A percentile compares a stretch with the other conserved stretches of the same genome.
Evolutionary conservation across 1,140 invertebrate genomes (phyloP).

Genomic region (Drosophila triauraria): DNA sequence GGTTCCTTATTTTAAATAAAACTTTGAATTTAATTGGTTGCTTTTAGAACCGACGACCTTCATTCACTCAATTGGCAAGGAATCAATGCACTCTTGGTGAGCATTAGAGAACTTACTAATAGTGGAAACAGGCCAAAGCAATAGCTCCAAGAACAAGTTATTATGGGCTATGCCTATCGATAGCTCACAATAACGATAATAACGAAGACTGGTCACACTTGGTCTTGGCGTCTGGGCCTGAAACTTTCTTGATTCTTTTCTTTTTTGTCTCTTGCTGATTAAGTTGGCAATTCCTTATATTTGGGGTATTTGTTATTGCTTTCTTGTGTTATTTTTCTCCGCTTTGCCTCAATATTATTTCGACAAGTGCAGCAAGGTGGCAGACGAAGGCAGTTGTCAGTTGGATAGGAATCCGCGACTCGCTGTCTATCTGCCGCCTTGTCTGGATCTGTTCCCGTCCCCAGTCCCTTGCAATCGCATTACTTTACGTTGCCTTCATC

Average conservation of each 20-base stretch:
- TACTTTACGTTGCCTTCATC: conserved; percentile 58
- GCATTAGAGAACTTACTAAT: background rate
- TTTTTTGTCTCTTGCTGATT: too few relatives aligned
- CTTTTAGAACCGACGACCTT: background rate
- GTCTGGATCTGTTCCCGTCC: conserved; percentile 11
- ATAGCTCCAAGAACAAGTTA: too few relatives aligned
- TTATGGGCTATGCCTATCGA: too few relatives aligned
- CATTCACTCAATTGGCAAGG: too few relatives aligned
- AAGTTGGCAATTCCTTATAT: too few relatives aligned
- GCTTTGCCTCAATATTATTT: background rate
- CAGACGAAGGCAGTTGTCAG: conserved; percentile 36
- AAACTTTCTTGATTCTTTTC: too few relatives aligned
- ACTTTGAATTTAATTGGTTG: background rate
- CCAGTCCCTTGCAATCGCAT: conserved; percentile 63
- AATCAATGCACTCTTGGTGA: background rate
- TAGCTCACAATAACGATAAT: too few relatives aligned
- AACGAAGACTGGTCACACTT: too few relatives aligned
- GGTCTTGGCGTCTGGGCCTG: too few relatives aligned
- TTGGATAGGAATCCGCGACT: conserved; percentile 32
- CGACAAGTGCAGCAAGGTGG: conserved; percentile 21
- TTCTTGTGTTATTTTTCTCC: background rate
- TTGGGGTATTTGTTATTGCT: too few relatives aligned
- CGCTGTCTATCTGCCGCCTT: conserved; percentile 6
- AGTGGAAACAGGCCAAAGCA: too few relatives aligned
- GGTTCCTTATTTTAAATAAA: background rate